phyloP scores from a whole-genome alignment of 2,797 vertebrate genomes.

The Acipenser ruthenus region DNA sequence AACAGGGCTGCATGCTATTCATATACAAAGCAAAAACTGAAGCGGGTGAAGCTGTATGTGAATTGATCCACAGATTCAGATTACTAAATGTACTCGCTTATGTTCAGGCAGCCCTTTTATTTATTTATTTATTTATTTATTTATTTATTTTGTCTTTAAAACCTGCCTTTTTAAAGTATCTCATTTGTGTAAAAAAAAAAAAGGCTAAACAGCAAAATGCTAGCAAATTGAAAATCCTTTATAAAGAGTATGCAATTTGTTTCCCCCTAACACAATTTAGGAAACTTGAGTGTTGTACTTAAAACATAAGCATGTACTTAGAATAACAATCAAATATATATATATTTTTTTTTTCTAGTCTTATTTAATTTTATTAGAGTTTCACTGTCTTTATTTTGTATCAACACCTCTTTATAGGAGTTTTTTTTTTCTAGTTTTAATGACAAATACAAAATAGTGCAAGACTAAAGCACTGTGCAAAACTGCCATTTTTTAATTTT shows the following conservation, averaged over 20 bases:
- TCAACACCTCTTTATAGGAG: neutral
- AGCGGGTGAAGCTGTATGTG: constrained; percentile 15
- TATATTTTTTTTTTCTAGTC: constrained; percentile 16
- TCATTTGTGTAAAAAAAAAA: constrained; percentile 34
- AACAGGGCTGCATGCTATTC: constrained; percentile 41
- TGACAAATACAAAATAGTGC: constrained; percentile 87
- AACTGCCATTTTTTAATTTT: constrained; percentile 62
- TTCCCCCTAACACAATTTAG: constrained; percentile 54
- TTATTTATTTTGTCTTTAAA: constrained; percentile 44
- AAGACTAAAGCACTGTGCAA: constrained; percentile 92
- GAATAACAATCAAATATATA: constrained; percentile 21
- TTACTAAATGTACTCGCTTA: constrained; percentile 54
- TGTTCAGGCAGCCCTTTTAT: constrained; percentile 45
- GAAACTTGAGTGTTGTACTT: constrained; percentile 36
- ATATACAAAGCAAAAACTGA: constrained; percentile 31
- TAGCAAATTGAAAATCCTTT: constrained; percentile 38
- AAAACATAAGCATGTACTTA: constrained; percentile 36
- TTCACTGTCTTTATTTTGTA: neutral
- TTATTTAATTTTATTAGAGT: constrained; percentile 28
- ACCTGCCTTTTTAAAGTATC: constrained; percentile 33
- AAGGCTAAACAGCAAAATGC: constrained; percentile 6
- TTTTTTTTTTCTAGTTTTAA: constrained; percentile 33
- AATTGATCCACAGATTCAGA: constrained; percentile 26
- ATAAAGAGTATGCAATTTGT: constrained; percentile 48
- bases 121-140: neutral